Conservation (phyloP, 2,888 invertebrate genomes). For the Idaea dimidiata region DNA sequence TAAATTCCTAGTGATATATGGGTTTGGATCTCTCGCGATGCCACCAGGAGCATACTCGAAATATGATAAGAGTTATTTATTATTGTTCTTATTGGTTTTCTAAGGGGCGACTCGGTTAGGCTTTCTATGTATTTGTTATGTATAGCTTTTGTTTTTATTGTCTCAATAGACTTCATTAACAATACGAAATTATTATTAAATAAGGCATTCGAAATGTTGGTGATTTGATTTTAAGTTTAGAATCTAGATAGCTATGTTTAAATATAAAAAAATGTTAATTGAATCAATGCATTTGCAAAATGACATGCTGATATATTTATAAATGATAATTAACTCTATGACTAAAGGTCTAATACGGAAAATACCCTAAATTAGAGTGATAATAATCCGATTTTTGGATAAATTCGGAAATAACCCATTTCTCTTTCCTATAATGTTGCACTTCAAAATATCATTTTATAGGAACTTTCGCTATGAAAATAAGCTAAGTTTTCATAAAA, state of each 20-base stretch:
- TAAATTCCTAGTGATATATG: conserved; percentile 93
- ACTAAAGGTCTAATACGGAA: too few species aligned
- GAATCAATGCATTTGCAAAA: too few species aligned
- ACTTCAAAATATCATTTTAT: background rate
- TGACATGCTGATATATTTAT: too few species aligned
- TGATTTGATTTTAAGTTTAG: too few species aligned
- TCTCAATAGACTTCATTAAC: background rate
- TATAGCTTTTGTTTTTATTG: conserved; percentile 21
- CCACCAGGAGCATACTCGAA: conserved; percentile 81
- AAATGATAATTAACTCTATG: too few species aligned
- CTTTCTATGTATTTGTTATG: conserved; percentile 49
- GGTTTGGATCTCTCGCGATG: conserved; percentile 81
- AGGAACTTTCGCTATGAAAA: background rate
- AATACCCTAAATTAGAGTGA: too few species aligned
- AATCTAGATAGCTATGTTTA: too few species aligned
- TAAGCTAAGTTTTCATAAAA: background rate
- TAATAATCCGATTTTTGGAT: too few species aligned
- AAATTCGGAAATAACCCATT: too few species aligned
- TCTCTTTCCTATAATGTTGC: too few species aligned
- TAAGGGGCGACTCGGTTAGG: conserved; percentile 57
- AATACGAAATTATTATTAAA: conserved; percentile 3
- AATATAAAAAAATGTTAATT: too few species aligned
- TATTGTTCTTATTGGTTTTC: conserved; percentile 81
- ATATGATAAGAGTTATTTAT: conserved; percentile 82
- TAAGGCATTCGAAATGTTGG: too few species aligned